Evolutionary conservation across 2,797 vertebrate species (phyloP).

Genomic region (Xenops minutus): DNA sequence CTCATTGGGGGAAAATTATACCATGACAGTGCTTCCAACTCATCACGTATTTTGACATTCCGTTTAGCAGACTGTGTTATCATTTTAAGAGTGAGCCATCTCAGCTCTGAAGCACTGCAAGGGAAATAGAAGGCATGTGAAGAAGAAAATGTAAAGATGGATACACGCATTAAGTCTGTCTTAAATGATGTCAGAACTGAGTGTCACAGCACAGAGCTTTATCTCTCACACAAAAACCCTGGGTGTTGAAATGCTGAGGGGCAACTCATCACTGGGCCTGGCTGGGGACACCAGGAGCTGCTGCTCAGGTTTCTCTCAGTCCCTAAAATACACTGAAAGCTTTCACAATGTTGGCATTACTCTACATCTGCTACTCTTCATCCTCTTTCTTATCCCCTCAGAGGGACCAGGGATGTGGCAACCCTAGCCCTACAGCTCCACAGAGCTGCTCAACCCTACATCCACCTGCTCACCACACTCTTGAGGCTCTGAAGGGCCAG

Average conservation of each 20-base stretch:
- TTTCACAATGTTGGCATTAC: background rate
- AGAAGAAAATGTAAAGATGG: background rate
- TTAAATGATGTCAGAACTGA: background rate
- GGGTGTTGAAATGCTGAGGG: background rate
- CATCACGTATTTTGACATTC: constrained; percentile 9
- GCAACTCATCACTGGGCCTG: background rate
- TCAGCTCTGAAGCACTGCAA: constrained; percentile 10
- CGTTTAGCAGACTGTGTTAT: constrained; percentile 24
- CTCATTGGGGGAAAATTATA: background rate
- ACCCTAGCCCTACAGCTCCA: too few relatives aligned
- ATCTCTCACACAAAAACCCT: background rate
- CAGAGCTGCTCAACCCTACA: background rate
- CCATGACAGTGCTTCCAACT: background rate
- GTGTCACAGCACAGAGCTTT: background rate
- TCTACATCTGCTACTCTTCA: background rate
- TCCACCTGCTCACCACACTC: background rate
- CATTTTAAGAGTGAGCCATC: constrained; percentile 16
- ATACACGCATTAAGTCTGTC: background rate
- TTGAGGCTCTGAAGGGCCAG: background rate
- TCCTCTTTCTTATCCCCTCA: background rate
- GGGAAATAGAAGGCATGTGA: background rate
- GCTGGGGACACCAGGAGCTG: background rate
- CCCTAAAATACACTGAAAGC: background rate
- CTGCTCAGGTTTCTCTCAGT: background rate
- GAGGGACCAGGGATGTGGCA: background rate